phyloP scores from a whole-genome alignment of 2,888 invertebrate species.

The Lepidochrysops patricia region DNA sequence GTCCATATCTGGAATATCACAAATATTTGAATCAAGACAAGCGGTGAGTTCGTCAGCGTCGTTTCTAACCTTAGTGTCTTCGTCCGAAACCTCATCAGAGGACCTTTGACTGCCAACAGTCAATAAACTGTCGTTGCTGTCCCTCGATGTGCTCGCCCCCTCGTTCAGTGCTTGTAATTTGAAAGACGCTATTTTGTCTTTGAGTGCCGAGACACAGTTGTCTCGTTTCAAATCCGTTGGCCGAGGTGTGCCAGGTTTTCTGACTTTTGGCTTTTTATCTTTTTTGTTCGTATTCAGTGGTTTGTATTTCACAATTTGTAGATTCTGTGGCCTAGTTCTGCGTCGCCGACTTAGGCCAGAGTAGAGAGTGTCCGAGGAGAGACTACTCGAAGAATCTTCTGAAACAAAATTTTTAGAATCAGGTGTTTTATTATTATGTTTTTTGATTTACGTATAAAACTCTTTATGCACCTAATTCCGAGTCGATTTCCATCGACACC shows the following conservation, averaged over 20 bases:
- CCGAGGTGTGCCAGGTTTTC: neutral
- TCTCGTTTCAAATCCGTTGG: neutral
- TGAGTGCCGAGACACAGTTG: neutral
- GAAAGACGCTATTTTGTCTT: neutral
- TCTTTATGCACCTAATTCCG: neutral
- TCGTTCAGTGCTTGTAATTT: neutral
- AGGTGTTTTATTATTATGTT: neutral
- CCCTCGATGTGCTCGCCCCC: neutral
- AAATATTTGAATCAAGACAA: neutral
- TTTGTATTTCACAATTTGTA: neutral
- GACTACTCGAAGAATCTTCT: neutral
- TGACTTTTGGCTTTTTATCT: neutral
- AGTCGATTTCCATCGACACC: neutral
- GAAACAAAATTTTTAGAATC: neutral
- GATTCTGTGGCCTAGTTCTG: neutral
- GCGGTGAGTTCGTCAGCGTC: neutral
- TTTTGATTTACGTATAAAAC: neutral
- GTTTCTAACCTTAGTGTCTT: neutral
- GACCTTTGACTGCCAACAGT: neutral
- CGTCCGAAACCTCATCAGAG: neutral
- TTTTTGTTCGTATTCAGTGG: neutral
- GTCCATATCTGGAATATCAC: slow-evolving; percentile 3
- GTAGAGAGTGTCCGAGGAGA: neutral
- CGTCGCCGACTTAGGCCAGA: neutral
- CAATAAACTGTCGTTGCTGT: neutral